These are phyloP conservation scores for Ahaetulla prasina DNA, from an alignment of 2,113 vertebrate genomes.

Conservation along the genomic window DNA sequence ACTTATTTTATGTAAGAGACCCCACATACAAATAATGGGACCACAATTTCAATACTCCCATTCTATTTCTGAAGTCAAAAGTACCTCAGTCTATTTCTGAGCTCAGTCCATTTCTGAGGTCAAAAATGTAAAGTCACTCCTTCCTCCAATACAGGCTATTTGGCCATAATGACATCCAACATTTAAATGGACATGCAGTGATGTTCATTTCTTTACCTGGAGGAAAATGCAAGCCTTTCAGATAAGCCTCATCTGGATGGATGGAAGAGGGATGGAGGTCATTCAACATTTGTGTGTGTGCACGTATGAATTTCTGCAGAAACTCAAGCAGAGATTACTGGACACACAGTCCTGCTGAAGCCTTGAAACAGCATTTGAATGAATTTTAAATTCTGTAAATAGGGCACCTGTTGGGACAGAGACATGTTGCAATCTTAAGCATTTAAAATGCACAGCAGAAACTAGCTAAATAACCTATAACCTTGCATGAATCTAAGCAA, in stretches of 20 bases:
- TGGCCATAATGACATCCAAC: neutral
- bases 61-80: neutral
- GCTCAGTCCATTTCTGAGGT: too few species aligned
- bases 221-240: neutral
- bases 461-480: neutral
- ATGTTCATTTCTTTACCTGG: neutral
- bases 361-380: neutral
- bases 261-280: neutral
- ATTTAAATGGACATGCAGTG: neutral
- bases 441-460: neutral
- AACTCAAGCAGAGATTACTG: neutral
- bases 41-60: neutral
- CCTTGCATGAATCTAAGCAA: slow-evolving; percentile 1
- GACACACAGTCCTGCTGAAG: neutral
- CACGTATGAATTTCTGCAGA: neutral
- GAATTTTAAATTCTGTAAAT: neutral
- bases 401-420: neutral
- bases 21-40: neutral
- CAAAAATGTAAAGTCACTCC: neutral
- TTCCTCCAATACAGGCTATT: neutral
- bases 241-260: neutral
- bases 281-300: neutral
- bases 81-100: too few species aligned
- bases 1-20: neutral
- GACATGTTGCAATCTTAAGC: neutral